A percentile compares a stretch with the other conserved stretches of the same genome.
phyloP scores from a whole-genome alignment of 2,113 vertebrate genomes.

The Gasterosteus aculeatus region DNA sequence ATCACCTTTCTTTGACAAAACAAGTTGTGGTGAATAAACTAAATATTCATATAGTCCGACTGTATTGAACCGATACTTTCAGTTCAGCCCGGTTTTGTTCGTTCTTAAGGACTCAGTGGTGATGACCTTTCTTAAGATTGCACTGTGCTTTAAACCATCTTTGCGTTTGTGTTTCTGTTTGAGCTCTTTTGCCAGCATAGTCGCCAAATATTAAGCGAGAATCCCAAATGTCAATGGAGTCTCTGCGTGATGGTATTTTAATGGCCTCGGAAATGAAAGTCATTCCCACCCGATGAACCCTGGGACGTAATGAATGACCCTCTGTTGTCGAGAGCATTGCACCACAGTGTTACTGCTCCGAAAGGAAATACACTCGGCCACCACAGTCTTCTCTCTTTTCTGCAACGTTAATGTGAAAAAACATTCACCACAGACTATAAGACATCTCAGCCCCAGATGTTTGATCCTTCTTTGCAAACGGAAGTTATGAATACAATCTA shows the following conservation, averaged over 20 bases:
- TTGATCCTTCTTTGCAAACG: conserved; percentile 6
- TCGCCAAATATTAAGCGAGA: conserved; percentile 47
- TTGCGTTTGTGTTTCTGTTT: conserved; percentile 23
- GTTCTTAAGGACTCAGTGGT: not conserved
- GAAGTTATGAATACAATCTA: not conserved
- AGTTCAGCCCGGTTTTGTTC: not conserved
- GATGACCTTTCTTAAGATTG: conserved; percentile 4
- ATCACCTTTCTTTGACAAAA: not conserved
- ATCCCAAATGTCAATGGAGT: conserved; percentile 34
- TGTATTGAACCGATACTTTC: not conserved
- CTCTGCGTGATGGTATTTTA: conserved; percentile 56
- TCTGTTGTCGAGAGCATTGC: conserved; percentile 38
- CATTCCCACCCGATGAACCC: conserved; percentile 54
- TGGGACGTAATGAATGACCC: conserved; percentile 48
- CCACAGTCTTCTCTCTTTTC: conserved; percentile 4
- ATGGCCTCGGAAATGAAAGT: conserved; percentile 58
- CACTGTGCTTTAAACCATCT: conserved; percentile 14
- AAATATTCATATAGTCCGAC: not conserved
- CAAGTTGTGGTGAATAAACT: not conserved
- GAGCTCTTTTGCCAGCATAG: conserved; percentile 18
- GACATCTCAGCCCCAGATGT: conserved; percentile 8
- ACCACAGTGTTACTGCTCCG: conserved; percentile 10
- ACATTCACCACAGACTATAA: not conserved
- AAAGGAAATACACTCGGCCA: conserved; percentile 18
- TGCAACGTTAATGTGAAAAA: conserved; percentile 15